Evolutionary conservation across 30 jellyfish, hydroid and myxozoan genomes (phyloP), one percentile per base, ranked within the genome.

Genomic region (Mastigias papua): DNA sequence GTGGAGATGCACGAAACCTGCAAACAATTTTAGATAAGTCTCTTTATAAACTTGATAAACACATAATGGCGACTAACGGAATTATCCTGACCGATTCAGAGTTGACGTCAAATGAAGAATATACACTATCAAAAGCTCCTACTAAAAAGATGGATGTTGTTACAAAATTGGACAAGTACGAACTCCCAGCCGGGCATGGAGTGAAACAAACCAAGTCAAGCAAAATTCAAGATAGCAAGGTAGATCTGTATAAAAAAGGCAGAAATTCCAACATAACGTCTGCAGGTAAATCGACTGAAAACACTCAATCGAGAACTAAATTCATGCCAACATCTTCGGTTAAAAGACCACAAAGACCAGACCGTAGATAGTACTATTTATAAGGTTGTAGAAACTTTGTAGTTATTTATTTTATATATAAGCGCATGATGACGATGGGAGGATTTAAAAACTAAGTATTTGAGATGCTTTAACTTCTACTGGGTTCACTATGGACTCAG

Each of bases 41-140:
- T 17, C 69, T 93, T 61, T 82, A 93, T 69, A 93, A 93, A 93
- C 90, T 93, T 16, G 98, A 93, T 68, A 89, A 79, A 62, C 98
- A 92, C 63, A 82, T 92, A 10, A 54, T 79, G 86, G 73, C 85
- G 15, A 58, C 75, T 29, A 87, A 91, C 30, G 98, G 98, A 25
- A 63, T 78, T 1, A 81, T 37, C 27, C 69, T 89, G 7, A 58
- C 92, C 29, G 98, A 89, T 28, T 79, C 97, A 16, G 98, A 93
- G 29, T 68, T 75, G 25, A 88, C 98, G 37, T 83, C 96, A 23
- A 81, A 86, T 13, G 98, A 84, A 1, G 97, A 82, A 51, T 35
- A 17, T 49, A 34, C 68, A 35, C 57, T 74, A 1, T 34, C 79
- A 57, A 83, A 54, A 50, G 71, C 87, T 34, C 82, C 65, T 1